Evolutionary conservation across 2,797 vertebrate genomes (phyloP).

Genomic region (Manis pentadactyla): DNA sequence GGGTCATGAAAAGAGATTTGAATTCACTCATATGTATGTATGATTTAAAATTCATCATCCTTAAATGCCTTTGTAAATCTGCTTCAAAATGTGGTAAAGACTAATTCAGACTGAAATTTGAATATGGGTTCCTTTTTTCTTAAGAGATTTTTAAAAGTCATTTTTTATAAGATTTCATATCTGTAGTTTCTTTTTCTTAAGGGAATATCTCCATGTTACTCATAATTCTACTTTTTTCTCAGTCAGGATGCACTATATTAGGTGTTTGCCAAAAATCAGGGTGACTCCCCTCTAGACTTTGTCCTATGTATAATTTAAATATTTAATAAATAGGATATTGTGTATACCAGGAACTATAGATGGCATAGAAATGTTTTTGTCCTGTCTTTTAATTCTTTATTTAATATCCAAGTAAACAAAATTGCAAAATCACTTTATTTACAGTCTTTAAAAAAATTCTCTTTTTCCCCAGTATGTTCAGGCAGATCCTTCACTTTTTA

Average conservation of each 20-base stretch:
- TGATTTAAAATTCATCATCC: not conserved
- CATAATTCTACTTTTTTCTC: not conserved
- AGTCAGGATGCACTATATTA: not conserved
- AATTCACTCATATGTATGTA: not conserved
- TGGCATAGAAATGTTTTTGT: not conserved
- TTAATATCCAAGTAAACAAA: not conserved
- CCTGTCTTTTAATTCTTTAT: not conserved
- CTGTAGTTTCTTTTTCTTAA: not conserved
- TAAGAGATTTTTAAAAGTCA: not conserved
- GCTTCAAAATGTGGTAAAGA: not conserved
- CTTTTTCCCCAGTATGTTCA: not conserved
- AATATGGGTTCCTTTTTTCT: not conserved
- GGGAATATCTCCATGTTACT: not conserved
- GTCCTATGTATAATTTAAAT: not conserved
- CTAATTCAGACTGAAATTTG: not conserved
- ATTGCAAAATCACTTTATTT: not conserved
- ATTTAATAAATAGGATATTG: not conserved
- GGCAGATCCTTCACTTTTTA: not conserved
- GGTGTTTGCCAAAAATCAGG: not conserved
- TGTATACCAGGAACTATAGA: not conserved
- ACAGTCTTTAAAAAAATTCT: not conserved
- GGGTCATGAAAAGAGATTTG: not conserved
- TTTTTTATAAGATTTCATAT: not conserved
- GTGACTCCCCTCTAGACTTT: not conserved
- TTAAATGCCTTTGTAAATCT: not conserved